Evolutionary conservation across 2,113 vertebrate species (phyloP), one percentile per base, ranked within the genome.

Genomic region (Chloebia gouldiae): DNA sequence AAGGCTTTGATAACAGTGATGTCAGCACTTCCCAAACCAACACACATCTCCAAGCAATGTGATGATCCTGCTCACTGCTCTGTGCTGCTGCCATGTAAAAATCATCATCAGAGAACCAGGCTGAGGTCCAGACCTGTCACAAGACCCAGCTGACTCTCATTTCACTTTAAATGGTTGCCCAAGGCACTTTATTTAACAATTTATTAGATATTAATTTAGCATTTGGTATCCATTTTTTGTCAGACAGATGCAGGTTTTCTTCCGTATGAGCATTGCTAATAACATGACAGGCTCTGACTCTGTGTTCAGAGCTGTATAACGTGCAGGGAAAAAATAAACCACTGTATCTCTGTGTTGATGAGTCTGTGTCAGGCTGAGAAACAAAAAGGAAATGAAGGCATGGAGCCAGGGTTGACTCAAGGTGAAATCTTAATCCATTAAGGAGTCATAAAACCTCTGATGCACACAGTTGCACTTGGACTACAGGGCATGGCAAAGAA

Each of bases 311-410:
- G 10, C 6, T 65, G 3, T 49, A 10, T 27, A 80, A 59, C 10
- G 9, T 49, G 11, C 28, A 47, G 11, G 11, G 3, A 4, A 28
- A 53, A 17, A 21, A 24, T n/a, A 1, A 0, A 0, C 0, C 7
- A 49, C 2, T 47, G 28, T 76, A 10, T 10, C 5, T 56, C 31
- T 82, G 5, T 44, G 49, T 37, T 8, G 11, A 25, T 24, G 7
- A 71, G 3, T 22, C 30, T 64, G 4, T 71, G 12, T 25, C 49
- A 70, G 39, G 59, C 19, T 47, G 21, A 76, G 11, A 54, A 75
- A 63, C 0, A 20, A 45, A 84, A 84, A 42, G 3, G 6, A 68
- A 85, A 45, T 33, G 4, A 25, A 85, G 12, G 14, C 21, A 54
- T 1, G 19, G 35, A 60, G 31, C 2, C 10, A 47, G 8, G 4